Evolutionary conservation across 2,797 vertebrate genomes (phyloP), one percentile per base, ranked within the genome.

Genomic region (Jordanella pulchra): DNA sequence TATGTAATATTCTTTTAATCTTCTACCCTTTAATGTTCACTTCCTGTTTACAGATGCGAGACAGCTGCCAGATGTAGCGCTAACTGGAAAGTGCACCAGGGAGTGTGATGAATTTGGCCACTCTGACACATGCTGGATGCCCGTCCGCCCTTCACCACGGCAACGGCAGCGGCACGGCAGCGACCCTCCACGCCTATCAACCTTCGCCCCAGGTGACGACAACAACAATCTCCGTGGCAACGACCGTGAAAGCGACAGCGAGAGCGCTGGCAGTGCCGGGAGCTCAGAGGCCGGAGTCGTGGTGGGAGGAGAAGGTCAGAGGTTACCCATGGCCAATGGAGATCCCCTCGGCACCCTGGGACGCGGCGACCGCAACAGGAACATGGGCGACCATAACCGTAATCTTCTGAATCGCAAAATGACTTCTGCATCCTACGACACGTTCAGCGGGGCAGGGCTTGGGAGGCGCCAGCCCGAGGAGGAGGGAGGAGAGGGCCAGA

Each of bases 101-200:
- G 97, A 98, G 76, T 99, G 97, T 85, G 95, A 97, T 60, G 97
- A 99, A 80, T 97, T 97, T 0, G 97, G 97, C 77, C 97, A 99
- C 92, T 98, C 97, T 1, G 97, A 99, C 90, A 96, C 97, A 80
- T 99, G 97, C 89, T 99, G 97, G 97, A 98, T 99, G 97, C 97
- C 97, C 0, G 94, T 97, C 63, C 97, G 95, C 58, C 94, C 94
- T 32, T 97, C 97, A 6, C 96, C 97, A 0, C 96, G 96, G 86
- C 95, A 96, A 79, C 96, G 96, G 0, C 95, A 96, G 85, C 97
- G 90, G 64, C 92, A 93, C 3, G 92, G 89, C 73, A 93, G 92
- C 1, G 97, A 95, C 90, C 97, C 97, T 84, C 95, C 96, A 73
- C 96, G 96, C 89, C 97, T 99, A 78, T 97, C 97, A 70, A 98